phyloP scores from a whole-genome alignment of 1,140 invertebrate species.

The Eueides isabella region DNA sequence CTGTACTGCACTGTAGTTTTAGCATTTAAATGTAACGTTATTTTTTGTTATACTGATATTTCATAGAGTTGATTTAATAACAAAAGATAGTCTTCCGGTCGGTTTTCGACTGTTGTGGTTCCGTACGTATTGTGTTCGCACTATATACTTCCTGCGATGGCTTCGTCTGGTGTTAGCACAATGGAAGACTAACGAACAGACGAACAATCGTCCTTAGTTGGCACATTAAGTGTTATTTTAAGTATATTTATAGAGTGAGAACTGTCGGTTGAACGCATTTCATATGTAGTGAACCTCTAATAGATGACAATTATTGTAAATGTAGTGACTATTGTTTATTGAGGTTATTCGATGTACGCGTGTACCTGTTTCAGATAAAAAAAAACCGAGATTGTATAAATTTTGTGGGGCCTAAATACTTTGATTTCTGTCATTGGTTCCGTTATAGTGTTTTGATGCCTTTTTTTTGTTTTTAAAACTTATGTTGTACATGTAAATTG shows the following conservation, averaged over 20 bases:
- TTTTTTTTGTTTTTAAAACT: not conserved
- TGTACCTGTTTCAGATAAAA: slow-evolving; percentile 68
- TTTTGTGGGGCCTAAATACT: slow-evolving; percentile 64
- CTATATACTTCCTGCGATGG: not conserved
- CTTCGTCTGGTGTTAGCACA: not conserved
- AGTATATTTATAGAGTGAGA: slow-evolving; percentile 37
- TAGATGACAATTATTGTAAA: slow-evolving; percentile 51
- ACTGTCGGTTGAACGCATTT: slow-evolving; percentile 48
- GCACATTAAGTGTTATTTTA: slow-evolving; percentile 38
- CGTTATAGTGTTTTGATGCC: slow-evolving; percentile 8
- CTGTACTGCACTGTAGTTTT: slow-evolving; percentile 52
- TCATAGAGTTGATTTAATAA: slow-evolving; percentile 27
- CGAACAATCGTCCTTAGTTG: slow-evolving; percentile 4
- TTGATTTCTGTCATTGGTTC: not conserved
- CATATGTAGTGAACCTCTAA: slow-evolving; percentile 58
- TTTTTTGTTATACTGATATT: slow-evolving; percentile 24
- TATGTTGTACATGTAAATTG: not conserved
- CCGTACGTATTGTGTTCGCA: slow-evolving; percentile 33
- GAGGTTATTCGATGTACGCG: slow-evolving; percentile 69
- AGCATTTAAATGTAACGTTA: slow-evolving; percentile 27
- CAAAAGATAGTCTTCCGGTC: slow-evolving; percentile 69
- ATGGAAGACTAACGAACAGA: not conserved
- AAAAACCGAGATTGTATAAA: slow-evolving; percentile 54
- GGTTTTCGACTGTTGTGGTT: slow-evolving; percentile 48
- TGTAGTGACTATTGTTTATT: slow-evolving; percentile 66